A percentile compares a stretch with the other conserved stretches of the same genome.
These are phyloP conservation scores for Tenthredo mesomela DNA, from an alignment of 2,888 invertebrate genomes.

Conservation along the genomic window DNA sequence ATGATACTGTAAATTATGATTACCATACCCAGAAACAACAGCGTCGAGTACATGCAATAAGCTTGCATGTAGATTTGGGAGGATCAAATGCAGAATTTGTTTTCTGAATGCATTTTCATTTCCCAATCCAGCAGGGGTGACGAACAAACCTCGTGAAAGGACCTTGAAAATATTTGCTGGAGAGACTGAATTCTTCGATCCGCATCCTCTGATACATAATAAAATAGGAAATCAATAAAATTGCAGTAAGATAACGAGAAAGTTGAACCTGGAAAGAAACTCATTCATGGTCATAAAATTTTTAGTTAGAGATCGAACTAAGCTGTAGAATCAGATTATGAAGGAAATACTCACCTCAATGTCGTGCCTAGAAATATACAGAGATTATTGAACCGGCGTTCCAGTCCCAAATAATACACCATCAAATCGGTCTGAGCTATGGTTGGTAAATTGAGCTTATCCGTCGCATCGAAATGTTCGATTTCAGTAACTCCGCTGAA, in stretches of 20 bases:
- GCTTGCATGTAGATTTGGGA: conserved; percentile 68
- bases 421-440: conserved; percentile 67
- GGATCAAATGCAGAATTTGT: conserved; percentile 67
- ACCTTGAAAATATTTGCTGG: conserved; percentile 69
- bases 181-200: conserved; percentile 66
- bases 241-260: background rate
- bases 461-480: conserved; percentile 61
- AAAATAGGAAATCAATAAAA: background rate
- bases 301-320: background rate
- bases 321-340: conserved; percentile 41
- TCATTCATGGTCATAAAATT: background rate
- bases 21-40: conserved; percentile 70
- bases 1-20: background rate
- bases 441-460: conserved; percentile 66
- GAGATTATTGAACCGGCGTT: conserved; percentile 70
- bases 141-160: conserved; percentile 69
- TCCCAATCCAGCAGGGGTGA: conserved; percentile 68
- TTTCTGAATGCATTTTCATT: conserved; percentile 63
- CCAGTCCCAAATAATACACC: conserved; percentile 66
- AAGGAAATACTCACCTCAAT: conserved; percentile 61
- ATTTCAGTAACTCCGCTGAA: conserved; percentile 67
- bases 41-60: conserved; percentile 68
- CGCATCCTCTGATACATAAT: conserved; percentile 63
- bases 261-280: background rate
- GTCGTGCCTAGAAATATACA: conserved; percentile 70